Percentiles rank a stretch among this genome's conserved stretches.
phyloP scores from a whole-genome alignment of 92 coral and sea anemone species.

The Heliopora coerulea region DNA sequence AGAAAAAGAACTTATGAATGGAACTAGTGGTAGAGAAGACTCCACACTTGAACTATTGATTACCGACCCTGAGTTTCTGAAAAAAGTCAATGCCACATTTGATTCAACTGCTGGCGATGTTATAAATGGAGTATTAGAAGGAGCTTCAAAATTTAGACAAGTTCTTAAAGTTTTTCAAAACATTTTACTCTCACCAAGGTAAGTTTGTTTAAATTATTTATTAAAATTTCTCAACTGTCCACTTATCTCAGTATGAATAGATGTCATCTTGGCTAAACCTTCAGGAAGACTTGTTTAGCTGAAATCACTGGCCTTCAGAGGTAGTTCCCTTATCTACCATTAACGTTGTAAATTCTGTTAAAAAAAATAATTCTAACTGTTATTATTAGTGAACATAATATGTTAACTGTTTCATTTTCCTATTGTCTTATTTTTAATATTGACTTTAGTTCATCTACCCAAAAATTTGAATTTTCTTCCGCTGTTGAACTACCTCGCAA shows the following conservation, averaged over 20 bases:
- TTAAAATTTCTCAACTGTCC: too few relatives aligned
- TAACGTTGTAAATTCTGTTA: too few relatives aligned
- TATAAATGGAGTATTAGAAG: slow-evolving; percentile 82
- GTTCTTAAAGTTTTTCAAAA: slow-evolving; percentile 76
- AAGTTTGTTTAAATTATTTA: slow-evolving; percentile 3
- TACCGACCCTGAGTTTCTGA: slow-evolving; percentile 65
- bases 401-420: too few relatives aligned
- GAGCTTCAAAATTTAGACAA: slow-evolving; percentile 87
- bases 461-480: slow-evolving; percentile 64
- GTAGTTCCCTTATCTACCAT: too few relatives aligned
- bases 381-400: too few relatives aligned
- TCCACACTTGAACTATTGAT: slow-evolving; percentile 51
- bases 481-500: slow-evolving; percentile 73
- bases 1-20: slow-evolving; percentile 13
- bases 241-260: too few relatives aligned
- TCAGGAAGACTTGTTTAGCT: too few relatives aligned
- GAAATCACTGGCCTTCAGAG: too few relatives aligned
- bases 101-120: slow-evolving; percentile 65
- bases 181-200: slow-evolving; percentile 68
- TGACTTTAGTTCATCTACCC: slow-evolving; percentile 63
- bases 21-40: not conserved
- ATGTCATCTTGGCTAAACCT: too few relatives aligned
- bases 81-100: slow-evolving; percentile 61
- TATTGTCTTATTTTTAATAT: too few relatives aligned
- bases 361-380: too few relatives aligned